A percentile compares a stretch with the other conserved stretches of the same genome.
These are phyloP conservation scores for Taeniopygia guttata DNA, from an alignment of 2,797 vertebrate species.

Conservation along the genomic window DNA sequence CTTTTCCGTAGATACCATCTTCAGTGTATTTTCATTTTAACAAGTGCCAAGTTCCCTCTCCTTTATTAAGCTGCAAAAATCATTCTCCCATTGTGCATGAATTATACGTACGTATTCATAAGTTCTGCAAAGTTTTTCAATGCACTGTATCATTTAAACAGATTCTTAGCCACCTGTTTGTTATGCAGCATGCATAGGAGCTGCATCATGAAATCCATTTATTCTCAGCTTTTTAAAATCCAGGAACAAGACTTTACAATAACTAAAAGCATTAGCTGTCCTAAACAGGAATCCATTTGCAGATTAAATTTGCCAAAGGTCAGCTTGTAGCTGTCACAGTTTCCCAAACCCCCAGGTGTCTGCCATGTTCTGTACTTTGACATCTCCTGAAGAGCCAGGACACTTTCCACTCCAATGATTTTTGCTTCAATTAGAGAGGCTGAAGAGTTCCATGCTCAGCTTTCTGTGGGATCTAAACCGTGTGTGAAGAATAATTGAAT, in stretches of 20 bases:
- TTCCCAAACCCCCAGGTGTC: slow-evolving; percentile 51
- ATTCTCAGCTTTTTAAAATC: slow-evolving; percentile 67
- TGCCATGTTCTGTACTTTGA: slow-evolving; percentile 40
- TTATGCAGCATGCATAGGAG: slow-evolving; percentile 41
- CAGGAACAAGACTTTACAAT: slow-evolving; percentile 40
- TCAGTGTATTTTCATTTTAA: neutral
- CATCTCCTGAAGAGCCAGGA: slow-evolving; percentile 65
- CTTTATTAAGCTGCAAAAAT: slow-evolving; percentile 4
- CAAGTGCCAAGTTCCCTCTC: slow-evolving; percentile 6
- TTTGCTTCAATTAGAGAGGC: slow-evolving; percentile 70
- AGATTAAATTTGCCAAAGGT: slow-evolving; percentile 77
- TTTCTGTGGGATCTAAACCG: slow-evolving; percentile 54
- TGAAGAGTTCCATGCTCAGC: slow-evolving; percentile 54
- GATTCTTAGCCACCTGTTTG: slow-evolving; percentile 58
- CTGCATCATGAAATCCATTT: slow-evolving; percentile 65
- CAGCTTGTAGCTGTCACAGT: slow-evolving; percentile 66
- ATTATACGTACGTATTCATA: slow-evolving; percentile 25
- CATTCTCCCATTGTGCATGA: slow-evolving; percentile 17
- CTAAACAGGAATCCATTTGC: slow-evolving; percentile 74
- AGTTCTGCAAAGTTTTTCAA: slow-evolving; percentile 52
- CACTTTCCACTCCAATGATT: slow-evolving; percentile 68
- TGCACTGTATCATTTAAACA: slow-evolving; percentile 27
- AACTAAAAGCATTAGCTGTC: slow-evolving; percentile 69
- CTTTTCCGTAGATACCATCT: neutral
- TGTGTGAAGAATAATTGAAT: slow-evolving; percentile 67